Percentiles rank a stretch among this genome's conserved stretches.
These are phyloP conservation scores for Littorina saxatilis DNA, from an alignment of 1,140 invertebrate genomes.

Conservation along the genomic window DNA sequence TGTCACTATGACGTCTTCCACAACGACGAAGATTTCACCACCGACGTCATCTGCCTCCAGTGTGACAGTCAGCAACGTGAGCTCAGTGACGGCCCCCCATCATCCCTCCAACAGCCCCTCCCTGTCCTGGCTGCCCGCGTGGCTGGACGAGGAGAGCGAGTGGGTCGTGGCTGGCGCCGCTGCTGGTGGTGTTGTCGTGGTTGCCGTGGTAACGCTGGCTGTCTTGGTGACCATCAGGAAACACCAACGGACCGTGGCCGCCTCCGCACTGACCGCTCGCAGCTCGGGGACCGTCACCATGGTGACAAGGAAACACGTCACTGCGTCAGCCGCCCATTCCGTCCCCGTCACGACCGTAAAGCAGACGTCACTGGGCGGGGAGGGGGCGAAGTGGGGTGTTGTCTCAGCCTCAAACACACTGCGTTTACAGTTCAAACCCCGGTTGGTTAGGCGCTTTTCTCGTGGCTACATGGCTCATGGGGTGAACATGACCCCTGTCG, in stretches of 20 bases:
- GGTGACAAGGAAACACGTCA: neutral
- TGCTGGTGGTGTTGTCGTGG: neutral
- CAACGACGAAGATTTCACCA: neutral
- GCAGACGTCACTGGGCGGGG: neutral
- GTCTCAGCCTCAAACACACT: too few relatives aligned
- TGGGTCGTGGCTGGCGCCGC: neutral
- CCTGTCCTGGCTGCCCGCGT: neutral
- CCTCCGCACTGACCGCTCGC: neutral
- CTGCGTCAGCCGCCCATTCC: too few relatives aligned
- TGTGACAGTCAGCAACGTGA: too few relatives aligned
- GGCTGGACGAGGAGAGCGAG: conserved; percentile 7
- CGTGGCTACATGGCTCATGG: too few relatives aligned
- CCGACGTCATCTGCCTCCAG: neutral
- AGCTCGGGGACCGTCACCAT: neutral
- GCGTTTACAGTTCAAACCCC: too few relatives aligned
- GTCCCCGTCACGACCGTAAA: neutral
- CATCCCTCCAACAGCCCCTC: neutral
- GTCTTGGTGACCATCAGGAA: neutral
- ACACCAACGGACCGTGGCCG: neutral
- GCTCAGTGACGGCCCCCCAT: neutral
- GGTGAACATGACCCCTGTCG: too few relatives aligned
- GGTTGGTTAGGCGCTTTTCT: too few relatives aligned
- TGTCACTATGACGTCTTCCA: neutral
- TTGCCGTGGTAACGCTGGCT: neutral
- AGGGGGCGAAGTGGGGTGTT: neutral